These are phyloP conservation scores for Torymus texanus DNA, from an alignment of 2,888 invertebrate species.

Conservation along the genomic window DNA sequence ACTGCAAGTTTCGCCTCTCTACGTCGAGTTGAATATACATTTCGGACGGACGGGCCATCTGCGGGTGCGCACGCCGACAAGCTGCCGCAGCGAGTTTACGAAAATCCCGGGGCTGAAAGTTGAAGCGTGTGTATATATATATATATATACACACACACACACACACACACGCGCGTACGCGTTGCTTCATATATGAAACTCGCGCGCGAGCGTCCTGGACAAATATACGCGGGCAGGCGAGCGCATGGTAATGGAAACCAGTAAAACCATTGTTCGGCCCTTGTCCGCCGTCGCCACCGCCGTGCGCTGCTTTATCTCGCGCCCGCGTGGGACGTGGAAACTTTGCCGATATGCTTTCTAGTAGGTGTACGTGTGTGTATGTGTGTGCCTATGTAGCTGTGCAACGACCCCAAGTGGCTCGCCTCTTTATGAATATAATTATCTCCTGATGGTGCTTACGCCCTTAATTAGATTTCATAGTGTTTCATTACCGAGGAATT, in stretches of 20 bases:
- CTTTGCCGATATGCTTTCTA: constrained; percentile 40
- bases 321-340: constrained; percentile 31
- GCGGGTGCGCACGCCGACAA: constrained; percentile 56
- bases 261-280: constrained; percentile 46
- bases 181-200: background rate
- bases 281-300: background rate
- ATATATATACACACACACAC: background rate
- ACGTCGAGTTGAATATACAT: constrained; percentile 41
- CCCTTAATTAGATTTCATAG: constrained; percentile 52
- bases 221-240: constrained; percentile 12
- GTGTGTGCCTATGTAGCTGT: background rate
- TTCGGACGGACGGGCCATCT: constrained; percentile 55
- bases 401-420: constrained; percentile 34
- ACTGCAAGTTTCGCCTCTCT: constrained; percentile 52
- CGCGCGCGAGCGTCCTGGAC: too few relatives aligned
- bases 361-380: background rate
- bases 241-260: constrained; percentile 28
- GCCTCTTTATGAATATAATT: constrained; percentile 56
- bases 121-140: background rate
- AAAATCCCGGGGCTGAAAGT: constrained; percentile 50
- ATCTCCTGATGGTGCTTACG: constrained; percentile 51
- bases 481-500: constrained; percentile 57
- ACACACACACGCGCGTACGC: background rate
- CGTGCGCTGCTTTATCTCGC: constrained; percentile 36
- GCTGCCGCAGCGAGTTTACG: constrained; percentile 56